These are phyloP conservation scores for Myopa tessellatipennis DNA, from an alignment of 2,888 invertebrate genomes.

Conservation along the genomic window DNA sequence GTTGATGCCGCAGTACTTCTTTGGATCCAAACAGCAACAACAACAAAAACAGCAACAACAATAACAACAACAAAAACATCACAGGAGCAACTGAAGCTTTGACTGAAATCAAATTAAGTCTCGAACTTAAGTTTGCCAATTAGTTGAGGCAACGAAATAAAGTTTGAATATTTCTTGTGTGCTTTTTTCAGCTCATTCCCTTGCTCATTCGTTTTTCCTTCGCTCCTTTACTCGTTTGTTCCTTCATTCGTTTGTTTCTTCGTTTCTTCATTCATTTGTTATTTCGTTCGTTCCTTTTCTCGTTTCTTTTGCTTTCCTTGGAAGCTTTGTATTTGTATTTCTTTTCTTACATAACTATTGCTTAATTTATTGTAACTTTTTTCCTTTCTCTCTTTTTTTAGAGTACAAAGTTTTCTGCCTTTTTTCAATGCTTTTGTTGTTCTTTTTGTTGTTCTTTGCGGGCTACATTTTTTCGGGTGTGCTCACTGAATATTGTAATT, in stretches of 20 bases:
- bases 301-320: background rate
- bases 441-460: background rate
- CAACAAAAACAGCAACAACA: background rate
- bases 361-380: background rate
- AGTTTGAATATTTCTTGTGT: conserved; percentile 25
- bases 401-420: background rate
- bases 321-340: background rate
- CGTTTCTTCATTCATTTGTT: background rate
- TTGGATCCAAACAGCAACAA: background rate
- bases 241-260: background rate
- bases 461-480: background rate
- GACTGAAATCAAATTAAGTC: background rate
- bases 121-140: conserved; percentile 29
- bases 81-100: background rate
- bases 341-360: background rate
- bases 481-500: background rate
- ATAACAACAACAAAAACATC: background rate
- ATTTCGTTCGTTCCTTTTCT: background rate
- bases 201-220: too few species aligned
- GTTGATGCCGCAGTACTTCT: too few species aligned
- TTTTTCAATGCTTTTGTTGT: background rate
- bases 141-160: conserved; percentile 30
- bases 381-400: background rate
- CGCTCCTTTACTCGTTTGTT: too few species aligned
- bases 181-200: too few species aligned